Evolutionary conservation across 2,113 vertebrate genomes (phyloP).

Genomic region (Gambusia holbrooki): DNA sequence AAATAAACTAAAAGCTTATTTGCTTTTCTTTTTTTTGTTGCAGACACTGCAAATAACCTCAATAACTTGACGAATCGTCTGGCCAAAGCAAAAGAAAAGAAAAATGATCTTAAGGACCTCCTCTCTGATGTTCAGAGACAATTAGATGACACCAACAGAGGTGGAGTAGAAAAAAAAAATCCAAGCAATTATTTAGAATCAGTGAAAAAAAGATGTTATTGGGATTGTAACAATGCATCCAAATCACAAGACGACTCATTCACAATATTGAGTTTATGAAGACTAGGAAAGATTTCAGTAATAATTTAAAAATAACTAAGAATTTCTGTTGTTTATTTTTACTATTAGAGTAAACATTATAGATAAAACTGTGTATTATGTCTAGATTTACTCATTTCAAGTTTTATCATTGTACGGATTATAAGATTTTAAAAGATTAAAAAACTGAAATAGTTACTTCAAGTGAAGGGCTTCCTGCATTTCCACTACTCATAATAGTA

Average conservation of each 20-base stretch:
- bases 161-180: constrained; percentile 74
- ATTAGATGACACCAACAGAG: constrained; percentile 82
- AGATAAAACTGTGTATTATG: neutral
- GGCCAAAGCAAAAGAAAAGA: constrained; percentile 76
- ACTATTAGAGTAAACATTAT: neutral
- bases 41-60: constrained; percentile 79
- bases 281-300: neutral
- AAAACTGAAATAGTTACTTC: too few relatives aligned
- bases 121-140: constrained; percentile 74
- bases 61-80: constrained; percentile 80
- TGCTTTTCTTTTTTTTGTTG: neutral
- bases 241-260: neutral
- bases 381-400: neutral
- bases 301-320: neutral
- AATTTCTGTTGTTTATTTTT: neutral
- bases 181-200: neutral
- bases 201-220: neutral
- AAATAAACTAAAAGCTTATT: neutral
- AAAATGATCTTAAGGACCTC: constrained; percentile 74
- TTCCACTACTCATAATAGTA: too few relatives aligned
- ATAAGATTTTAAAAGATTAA: too few relatives aligned
- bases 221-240: neutral
- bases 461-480: too few relatives aligned
- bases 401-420: neutral
- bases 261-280: neutral